These are phyloP conservation scores for Acanthornis magna DNA, from an alignment of 2,797 vertebrate species.

Conservation along the genomic window DNA sequence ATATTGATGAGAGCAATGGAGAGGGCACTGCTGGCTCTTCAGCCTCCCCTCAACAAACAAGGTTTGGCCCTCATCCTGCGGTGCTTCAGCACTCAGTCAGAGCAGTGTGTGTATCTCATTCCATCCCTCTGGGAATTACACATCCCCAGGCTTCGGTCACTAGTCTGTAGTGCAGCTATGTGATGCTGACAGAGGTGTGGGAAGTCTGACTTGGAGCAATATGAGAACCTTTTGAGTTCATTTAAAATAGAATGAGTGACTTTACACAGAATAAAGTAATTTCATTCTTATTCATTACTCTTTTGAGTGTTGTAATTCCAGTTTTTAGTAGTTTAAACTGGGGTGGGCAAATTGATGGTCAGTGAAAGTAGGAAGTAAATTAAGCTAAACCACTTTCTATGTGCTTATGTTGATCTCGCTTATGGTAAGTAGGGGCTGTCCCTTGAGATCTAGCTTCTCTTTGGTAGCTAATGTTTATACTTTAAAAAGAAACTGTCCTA, in stretches of 20 bases:
- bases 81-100: background rate
- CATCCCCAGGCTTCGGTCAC: background rate
- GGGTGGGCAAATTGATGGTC: background rate
- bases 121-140: background rate
- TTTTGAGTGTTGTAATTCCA: background rate
- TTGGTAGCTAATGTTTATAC: background rate
- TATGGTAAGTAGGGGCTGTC: conserved; percentile 35
- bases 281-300: background rate
- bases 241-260: background rate
- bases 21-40: background rate
- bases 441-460: background rate
- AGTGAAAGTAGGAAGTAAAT: background rate
- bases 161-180: background rate
- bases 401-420: background rate
- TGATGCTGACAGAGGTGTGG: background rate
- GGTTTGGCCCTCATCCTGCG: background rate
- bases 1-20: background rate
- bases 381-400: background rate
- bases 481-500: background rate
- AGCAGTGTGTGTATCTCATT: background rate
- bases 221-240: background rate
- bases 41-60: background rate
- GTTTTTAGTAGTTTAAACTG: background rate
- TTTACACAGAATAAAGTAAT: background rate
- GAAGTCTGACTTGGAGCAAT: background rate